phyloP scores from a whole-genome alignment of 1,140 invertebrate species.

The Drosophila busckii region DNA sequence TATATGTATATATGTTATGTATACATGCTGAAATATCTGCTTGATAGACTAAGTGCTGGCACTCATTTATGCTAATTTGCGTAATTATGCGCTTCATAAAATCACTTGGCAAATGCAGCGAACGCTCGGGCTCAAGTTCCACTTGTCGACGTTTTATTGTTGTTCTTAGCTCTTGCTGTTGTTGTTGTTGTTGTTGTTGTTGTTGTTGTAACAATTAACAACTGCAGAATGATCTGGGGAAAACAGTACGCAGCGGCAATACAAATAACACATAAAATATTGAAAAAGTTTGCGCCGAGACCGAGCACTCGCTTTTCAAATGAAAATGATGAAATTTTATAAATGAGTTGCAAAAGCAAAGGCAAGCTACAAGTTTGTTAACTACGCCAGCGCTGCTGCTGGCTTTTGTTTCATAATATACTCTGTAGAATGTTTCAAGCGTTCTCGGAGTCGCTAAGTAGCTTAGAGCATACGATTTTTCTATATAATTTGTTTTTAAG shows the following conservation, averaged over 20 bases:
- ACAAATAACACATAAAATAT: conserved; percentile 76
- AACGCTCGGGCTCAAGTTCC: conserved; percentile 58
- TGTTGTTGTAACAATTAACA: conserved; percentile 69
- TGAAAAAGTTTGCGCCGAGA: conserved; percentile 54
- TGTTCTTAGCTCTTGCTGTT: conserved; percentile 4
- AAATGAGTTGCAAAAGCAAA: conserved; percentile 46
- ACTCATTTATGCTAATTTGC: conserved; percentile 77
- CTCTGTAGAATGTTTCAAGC: neutral
- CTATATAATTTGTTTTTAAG: too few relatives aligned
- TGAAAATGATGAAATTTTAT: conserved; percentile 64
- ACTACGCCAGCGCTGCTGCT: neutral
- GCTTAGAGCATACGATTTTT: too few relatives aligned
- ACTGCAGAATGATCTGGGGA: conserved; percentile 33
- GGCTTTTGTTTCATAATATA: conserved; percentile 15
- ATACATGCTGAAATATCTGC: conserved; percentile 13
- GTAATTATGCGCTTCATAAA: conserved; percentile 77
- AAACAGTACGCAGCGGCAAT: conserved; percentile 60
- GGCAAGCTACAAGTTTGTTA: neutral
- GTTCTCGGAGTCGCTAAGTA: too few relatives aligned
- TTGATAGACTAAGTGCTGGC: conserved; percentile 31
- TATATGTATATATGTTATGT: neutral
- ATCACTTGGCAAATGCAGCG: conserved; percentile 65
- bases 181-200: conserved; percentile 18
- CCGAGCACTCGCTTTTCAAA: conserved; percentile 8
- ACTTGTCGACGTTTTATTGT: conserved; percentile 30